phyloP scores from a whole-genome alignment of 2,113 vertebrate species.

The Lipotes vexillifer region DNA sequence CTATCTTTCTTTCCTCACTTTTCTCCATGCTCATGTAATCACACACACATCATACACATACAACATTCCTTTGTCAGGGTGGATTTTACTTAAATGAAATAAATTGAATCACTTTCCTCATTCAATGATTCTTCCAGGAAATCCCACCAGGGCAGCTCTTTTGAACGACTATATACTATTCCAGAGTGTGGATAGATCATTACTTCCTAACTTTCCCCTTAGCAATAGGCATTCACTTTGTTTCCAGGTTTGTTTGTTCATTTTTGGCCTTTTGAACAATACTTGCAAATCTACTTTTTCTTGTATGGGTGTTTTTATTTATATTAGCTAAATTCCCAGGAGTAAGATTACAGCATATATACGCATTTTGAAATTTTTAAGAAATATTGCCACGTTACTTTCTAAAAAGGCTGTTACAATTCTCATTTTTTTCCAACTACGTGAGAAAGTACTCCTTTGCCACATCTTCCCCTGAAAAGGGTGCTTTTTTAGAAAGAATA shows the following conservation, averaged over 20 bases:
- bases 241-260: neutral
- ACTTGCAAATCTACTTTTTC: neutral
- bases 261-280: neutral
- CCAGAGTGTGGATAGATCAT: rapidly evolving
- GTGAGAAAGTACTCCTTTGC: neutral
- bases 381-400: neutral
- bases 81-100: neutral
- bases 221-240: neutral
- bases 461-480: neutral
- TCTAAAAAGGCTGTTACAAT: neutral
- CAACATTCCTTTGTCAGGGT: neutral
- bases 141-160: neutral
- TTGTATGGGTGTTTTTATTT: neutral
- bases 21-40: neutral
- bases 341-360: neutral
- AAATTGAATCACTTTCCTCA: neutral
- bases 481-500: neutral
- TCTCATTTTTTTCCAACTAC: neutral
- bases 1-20: neutral
- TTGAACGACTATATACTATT: neutral
- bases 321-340: neutral
- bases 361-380: neutral
- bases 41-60: neutral
- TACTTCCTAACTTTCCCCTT: neutral
- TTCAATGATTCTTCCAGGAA: neutral